Evolutionary conservation across 2,797 vertebrate species (phyloP).

Genomic region (Rhynchotus rufescens): DNA sequence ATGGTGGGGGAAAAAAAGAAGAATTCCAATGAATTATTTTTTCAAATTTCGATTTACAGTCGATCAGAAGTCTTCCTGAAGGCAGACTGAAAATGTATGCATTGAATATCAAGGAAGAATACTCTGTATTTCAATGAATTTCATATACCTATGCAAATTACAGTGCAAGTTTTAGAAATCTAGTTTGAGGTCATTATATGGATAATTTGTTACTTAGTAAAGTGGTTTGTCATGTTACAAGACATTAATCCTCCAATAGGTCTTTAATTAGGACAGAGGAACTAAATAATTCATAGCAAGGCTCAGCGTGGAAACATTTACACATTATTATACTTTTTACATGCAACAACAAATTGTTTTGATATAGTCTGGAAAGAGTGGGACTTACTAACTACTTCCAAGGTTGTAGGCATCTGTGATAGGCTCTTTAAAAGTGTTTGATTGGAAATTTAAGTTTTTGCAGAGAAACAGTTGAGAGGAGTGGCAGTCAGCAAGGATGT

Average conservation of each 20-base stretch:
- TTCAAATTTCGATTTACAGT: conserved; percentile 2
- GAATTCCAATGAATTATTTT: conserved; percentile 2
- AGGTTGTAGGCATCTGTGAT: conserved; percentile 79
- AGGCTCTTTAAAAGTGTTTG: conserved; percentile 75
- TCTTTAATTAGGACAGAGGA: conserved; percentile 83
- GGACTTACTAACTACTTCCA: conserved; percentile 81
- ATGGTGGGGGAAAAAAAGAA: not conserved
- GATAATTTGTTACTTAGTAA: conserved; percentile 83
- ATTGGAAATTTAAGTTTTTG: conserved; percentile 65
- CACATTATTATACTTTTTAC: conserved; percentile 82
- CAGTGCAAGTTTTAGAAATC: conserved; percentile 73
- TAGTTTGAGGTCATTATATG: conserved; percentile 80
- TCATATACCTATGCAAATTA: conserved; percentile 63
- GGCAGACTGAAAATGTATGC: not conserved
- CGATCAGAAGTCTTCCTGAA: conserved; percentile 5
- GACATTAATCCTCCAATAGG: conserved; percentile 82
- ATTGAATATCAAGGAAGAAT: not conserved
- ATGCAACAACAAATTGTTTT: conserved; percentile 83
- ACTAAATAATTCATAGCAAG: conserved; percentile 83
- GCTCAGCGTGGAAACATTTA: conserved; percentile 81
- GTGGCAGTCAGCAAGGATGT: not conserved
- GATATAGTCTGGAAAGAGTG: conserved; percentile 78
- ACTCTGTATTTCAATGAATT: conserved; percentile 25
- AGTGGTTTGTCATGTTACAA: conserved; percentile 81
- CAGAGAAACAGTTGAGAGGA: not conserved